These are phyloP conservation scores for Dinoponera quadriceps DNA, from an alignment of 1,140 invertebrate species.

Conservation along the genomic window DNA sequence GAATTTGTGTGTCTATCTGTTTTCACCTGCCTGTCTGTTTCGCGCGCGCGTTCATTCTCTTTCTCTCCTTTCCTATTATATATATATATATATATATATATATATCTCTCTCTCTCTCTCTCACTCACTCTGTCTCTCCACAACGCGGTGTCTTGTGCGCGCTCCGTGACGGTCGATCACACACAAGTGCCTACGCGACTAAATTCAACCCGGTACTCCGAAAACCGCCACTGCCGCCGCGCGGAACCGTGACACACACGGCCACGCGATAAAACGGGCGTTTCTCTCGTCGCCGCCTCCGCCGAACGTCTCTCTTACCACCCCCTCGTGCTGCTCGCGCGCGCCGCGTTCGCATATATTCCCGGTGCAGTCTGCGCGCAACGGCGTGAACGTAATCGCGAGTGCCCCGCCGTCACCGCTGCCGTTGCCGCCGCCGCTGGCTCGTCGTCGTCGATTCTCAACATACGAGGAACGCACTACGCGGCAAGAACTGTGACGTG, in stretches of 20 bases:
- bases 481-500: conserved; percentile 60
- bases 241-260: too few species aligned
- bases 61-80: too few species aligned
- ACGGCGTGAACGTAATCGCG: conserved; percentile 42
- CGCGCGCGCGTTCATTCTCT: too few species aligned
- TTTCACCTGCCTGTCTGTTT: not conserved
- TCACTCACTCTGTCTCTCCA: too few species aligned
- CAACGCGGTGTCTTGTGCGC: not conserved
- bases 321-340: too few species aligned
- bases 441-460: conserved; percentile 14
- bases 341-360: conserved; percentile 9
- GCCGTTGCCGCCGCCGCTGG: not conserved
- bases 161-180: not conserved
- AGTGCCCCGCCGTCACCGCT: not conserved
- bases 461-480: conserved; percentile 18
- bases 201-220: conserved; percentile 20
- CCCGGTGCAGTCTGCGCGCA: conserved; percentile 32
- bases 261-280: conserved; percentile 24
- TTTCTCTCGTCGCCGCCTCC: not conserved
- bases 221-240: not conserved
- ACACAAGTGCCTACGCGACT: conserved; percentile 44
- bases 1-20: conserved; percentile 42
- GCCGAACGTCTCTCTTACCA: too few species aligned
- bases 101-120: too few species aligned
- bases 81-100: too few species aligned